Evolutionary conservation across 2,888 invertebrate genomes (phyloP).

Genomic region (Podotricha telesiphe): DNA sequence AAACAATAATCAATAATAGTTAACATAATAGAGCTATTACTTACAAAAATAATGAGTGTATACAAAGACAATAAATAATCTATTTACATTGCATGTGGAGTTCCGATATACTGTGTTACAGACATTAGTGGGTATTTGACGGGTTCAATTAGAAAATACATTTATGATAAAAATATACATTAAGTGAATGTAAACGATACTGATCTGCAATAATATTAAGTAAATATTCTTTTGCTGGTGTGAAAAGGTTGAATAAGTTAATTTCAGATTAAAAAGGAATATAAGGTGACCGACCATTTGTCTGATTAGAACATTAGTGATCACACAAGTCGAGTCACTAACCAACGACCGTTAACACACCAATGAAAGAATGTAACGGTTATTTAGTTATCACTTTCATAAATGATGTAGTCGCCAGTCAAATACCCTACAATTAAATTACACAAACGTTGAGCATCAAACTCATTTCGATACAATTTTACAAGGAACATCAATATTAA

Average conservation of each 20-base stretch:
- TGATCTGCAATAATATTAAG: neutral
- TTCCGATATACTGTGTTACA: constrained; percentile 10
- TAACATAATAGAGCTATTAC: constrained; percentile 76
- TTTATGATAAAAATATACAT: constrained; percentile 5
- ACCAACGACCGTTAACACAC: too few relatives aligned
- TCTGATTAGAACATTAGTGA: too few relatives aligned
- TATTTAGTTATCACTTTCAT: neutral
- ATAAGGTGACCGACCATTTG: too few relatives aligned
- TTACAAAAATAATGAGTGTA: constrained; percentile 65
- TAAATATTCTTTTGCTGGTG: too few relatives aligned
- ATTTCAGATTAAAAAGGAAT: too few relatives aligned
- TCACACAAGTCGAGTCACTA: too few relatives aligned
- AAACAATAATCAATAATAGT: constrained; percentile 73
- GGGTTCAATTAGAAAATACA: neutral
- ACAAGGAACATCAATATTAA: constrained; percentile 50
- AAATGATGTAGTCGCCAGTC: constrained; percentile 10
- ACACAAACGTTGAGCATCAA: constrained; percentile 44
- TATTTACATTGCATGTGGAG: constrained; percentile 55
- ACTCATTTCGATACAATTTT: constrained; percentile 31
- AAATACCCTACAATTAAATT: constrained; percentile 31
- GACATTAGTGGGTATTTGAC: constrained; percentile 13
- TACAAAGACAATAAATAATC: constrained; percentile 64
- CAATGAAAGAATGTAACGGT: too few relatives aligned
- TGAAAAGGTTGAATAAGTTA: too few relatives aligned
- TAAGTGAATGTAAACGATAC: constrained; percentile 4